These are phyloP conservation scores for Copsychus sechellarum DNA, from an alignment of 2,113 vertebrate species.

Conservation along the genomic window DNA sequence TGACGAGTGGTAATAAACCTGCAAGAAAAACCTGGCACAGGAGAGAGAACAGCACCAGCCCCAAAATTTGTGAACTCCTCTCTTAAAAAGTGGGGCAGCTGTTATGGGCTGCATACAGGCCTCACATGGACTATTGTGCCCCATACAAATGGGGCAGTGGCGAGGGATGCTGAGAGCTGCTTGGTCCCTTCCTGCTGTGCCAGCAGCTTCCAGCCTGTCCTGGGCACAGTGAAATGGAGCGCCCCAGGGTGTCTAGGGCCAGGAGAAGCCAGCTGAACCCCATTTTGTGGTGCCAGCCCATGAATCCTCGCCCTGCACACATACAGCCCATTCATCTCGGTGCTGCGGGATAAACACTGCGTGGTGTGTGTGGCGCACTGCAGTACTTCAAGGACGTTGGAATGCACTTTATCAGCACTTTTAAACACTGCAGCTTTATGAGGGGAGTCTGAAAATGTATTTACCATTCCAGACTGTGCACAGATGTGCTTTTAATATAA, in stretches of 20 bases:
- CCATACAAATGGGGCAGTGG: not conserved
- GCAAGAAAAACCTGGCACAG: not conserved
- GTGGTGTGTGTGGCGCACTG: not conserved
- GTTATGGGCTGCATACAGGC: not conserved
- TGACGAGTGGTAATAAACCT: not conserved
- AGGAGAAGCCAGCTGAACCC: not conserved
- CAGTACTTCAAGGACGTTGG: constrained; percentile 39
- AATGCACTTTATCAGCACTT: constrained; percentile 78
- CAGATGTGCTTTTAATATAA: constrained; percentile 76
- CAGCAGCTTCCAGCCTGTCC: not conserved
- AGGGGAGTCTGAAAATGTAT: constrained; percentile 73
- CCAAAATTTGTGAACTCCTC: not conserved
- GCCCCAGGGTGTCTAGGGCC: not conserved
- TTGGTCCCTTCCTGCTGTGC: rapidly evolving
- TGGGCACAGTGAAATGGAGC: rapidly evolving
- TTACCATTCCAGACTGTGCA: constrained; percentile 68
- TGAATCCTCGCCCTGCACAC: not conserved
- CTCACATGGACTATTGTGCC: not conserved
- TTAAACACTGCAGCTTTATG: constrained; percentile 74
- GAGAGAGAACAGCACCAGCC: not conserved
- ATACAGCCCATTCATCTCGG: not conserved
- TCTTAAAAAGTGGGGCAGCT: not conserved
- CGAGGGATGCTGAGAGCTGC: not conserved
- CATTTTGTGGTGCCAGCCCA: not conserved
- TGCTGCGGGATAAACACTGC: not conserved